Conservation (phyloP, 2,113 vertebrate genomes). For the Syngnathus floridae region DNA sequence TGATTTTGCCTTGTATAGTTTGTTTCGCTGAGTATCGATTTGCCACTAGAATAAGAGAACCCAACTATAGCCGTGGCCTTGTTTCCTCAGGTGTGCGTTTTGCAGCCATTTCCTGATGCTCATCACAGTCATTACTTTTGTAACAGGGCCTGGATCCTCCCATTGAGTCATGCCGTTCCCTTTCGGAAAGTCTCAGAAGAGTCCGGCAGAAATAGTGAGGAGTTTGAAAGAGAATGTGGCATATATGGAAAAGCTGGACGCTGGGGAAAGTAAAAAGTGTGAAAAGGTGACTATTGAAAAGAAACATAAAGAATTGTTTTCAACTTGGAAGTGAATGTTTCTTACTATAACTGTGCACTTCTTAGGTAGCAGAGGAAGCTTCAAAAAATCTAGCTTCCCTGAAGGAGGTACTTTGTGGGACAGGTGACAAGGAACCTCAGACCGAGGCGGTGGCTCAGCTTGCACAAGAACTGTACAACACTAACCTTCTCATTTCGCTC, state of each 20-base stretch:
- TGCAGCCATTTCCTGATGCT: constrained; percentile 35
- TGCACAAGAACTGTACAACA: constrained; percentile 77
- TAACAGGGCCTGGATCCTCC: constrained; percentile 10
- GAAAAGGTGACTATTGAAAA: constrained; percentile 59
- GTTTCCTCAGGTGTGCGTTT: constrained; percentile 15
- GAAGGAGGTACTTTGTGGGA: constrained; percentile 74
- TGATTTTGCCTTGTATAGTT: not conserved
- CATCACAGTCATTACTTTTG: constrained; percentile 15
- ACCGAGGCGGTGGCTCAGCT: constrained; percentile 76
- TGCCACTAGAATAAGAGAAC: not conserved
- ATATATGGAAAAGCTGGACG: constrained; percentile 71
- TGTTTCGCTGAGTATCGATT: not conserved
- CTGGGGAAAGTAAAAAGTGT: constrained; percentile 71
- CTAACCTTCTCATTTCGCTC: constrained; percentile 73
- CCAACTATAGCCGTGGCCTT: not conserved
- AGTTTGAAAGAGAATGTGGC: constrained; percentile 73
- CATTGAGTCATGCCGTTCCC: constrained; percentile 73
- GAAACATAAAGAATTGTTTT: not conserved
- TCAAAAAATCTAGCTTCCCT: constrained; percentile 72
- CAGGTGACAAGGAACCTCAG: constrained; percentile 77
- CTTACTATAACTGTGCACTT: not conserved
- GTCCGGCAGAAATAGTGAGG: constrained; percentile 74
- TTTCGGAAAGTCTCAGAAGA: constrained; percentile 77
- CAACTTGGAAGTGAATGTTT: not conserved
- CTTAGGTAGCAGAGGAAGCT: constrained; percentile 71